A percentile compares a stretch with the other conserved stretches of the same genome.
Evolutionary conservation across 2,113 vertebrate genomes (phyloP).

Genomic region (Potamarius usumacintae): DNA sequence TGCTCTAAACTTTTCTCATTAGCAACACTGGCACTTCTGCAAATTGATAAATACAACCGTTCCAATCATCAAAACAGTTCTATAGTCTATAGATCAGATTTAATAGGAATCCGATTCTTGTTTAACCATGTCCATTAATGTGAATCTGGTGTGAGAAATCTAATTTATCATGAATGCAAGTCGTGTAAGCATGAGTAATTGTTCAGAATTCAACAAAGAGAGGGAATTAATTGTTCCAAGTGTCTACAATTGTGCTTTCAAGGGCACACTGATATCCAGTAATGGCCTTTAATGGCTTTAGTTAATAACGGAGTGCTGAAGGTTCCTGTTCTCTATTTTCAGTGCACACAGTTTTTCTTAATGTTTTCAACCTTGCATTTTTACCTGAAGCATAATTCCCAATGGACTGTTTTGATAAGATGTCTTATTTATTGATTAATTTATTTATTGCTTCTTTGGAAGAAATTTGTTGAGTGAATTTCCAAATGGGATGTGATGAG

Average conservation of each 20-base stretch:
- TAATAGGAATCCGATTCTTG: neutral
- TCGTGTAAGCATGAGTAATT: conserved; percentile 22
- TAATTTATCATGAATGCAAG: neutral
- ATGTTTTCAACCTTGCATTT: conserved; percentile 3
- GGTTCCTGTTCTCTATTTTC: neutral
- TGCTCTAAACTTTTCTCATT: neutral
- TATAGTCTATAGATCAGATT: neutral
- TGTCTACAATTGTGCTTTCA: conserved; percentile 17
- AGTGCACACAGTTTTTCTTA: neutral
- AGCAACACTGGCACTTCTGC: neutral
- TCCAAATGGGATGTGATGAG: neutral
- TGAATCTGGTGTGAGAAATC: conserved; percentile 23
- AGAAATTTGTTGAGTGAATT: neutral
- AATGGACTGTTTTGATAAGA: neutral
- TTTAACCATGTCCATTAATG: conserved; percentile 22
- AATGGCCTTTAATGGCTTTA: conserved; percentile 34
- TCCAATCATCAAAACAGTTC: neutral
- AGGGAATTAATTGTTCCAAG: conserved; percentile 16
- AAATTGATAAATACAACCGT: neutral
- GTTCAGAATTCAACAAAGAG: conserved; percentile 1
- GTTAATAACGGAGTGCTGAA: conserved; percentile 19
- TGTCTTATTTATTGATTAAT: neutral
- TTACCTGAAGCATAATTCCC: neutral
- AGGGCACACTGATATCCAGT: conserved; percentile 21
- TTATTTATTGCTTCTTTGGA: neutral